A percentile compares a stretch with the other conserved stretches of the same genome.
Evolutionary conservation across 2,888 invertebrate species (phyloP).

Genomic region (Melanostoma scalare): DNA sequence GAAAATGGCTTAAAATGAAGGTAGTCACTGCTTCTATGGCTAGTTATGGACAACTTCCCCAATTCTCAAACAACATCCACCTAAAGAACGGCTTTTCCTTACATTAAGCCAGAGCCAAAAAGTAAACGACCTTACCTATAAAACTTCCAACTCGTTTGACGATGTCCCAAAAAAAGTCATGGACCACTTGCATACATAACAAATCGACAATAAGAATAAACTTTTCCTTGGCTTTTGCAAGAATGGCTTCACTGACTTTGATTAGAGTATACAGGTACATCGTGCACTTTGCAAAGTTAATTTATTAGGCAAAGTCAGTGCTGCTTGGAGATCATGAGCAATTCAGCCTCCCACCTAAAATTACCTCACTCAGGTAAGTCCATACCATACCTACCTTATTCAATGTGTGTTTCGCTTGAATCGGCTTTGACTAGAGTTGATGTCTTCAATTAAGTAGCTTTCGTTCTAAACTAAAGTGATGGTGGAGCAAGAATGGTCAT

Average conservation of each 20-base stretch:
- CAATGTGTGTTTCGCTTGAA: conserved; percentile 33
- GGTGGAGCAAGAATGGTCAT: conserved; percentile 33
- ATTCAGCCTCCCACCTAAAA: conserved; percentile 21
- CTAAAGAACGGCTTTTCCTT: too few species aligned
- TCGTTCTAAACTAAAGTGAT: conserved; percentile 30
- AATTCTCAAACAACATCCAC: too few species aligned
- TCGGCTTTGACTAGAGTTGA: conserved; percentile 9
- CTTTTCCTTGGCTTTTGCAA: conserved; percentile 27
- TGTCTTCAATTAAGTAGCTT: not conserved
- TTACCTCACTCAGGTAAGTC: conserved; percentile 1
- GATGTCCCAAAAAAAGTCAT: conserved; percentile 47
- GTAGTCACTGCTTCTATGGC: too few species aligned
- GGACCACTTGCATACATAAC: conserved; percentile 26
- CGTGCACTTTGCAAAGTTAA: conserved; percentile 1
- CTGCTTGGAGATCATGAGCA: conserved; percentile 31
- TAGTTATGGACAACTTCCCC: too few species aligned
- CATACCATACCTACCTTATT: not conserved
- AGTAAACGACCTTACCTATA: not conserved
- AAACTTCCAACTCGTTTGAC: not conserved
- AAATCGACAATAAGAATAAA: conserved; percentile 12
- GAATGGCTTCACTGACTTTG: conserved; percentile 33
- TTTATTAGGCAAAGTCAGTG: conserved; percentile 23
- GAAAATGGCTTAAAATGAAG: too few species aligned
- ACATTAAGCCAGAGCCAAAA: too few species aligned
- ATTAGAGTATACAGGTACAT: conserved; percentile 7